phyloP scores from a whole-genome alignment of 2,113 vertebrate species.

The Cercopithecus mona region DNA sequence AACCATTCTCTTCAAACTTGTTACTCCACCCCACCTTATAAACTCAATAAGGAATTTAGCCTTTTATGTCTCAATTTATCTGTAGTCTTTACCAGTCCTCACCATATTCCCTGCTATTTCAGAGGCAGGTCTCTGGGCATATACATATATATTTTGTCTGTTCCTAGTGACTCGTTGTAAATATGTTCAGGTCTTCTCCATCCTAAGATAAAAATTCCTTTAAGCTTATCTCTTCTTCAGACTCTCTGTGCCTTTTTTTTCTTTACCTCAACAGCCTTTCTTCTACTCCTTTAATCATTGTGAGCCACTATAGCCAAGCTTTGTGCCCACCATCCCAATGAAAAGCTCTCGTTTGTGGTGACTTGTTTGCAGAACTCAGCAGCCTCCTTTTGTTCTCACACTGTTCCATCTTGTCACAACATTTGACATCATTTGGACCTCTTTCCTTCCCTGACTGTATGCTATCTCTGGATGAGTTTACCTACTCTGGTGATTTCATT shows the following conservation, averaged over 20 bases:
- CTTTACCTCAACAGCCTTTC: neutral
- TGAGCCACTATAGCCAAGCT: neutral
- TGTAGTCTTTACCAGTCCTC: neutral
- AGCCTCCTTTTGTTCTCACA: neutral
- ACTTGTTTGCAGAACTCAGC: conserved; percentile 7
- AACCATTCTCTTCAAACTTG: neutral
- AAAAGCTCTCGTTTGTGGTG: neutral
- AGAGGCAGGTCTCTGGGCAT: neutral
- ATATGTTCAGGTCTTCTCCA: conserved; percentile 19
- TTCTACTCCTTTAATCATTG: neutral
- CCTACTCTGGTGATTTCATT: conserved; percentile 3
- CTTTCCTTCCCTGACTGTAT: neutral
- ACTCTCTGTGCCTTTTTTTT: neutral
- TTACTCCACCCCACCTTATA: neutral
- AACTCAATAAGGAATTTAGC: neutral
- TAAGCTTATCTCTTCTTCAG: conserved; percentile 15
- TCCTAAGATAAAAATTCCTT: neutral
- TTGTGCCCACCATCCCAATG: neutral
- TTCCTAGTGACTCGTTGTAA: neutral
- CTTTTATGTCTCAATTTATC: neutral
- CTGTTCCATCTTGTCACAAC: neutral
- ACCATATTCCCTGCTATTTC: neutral
- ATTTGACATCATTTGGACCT: neutral
- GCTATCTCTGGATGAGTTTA: neutral
- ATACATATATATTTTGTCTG: neutral